These are phyloP conservation scores for Taxidea taxus DNA, from an alignment of 2,113 vertebrate genomes.

Conservation along the genomic window DNA sequence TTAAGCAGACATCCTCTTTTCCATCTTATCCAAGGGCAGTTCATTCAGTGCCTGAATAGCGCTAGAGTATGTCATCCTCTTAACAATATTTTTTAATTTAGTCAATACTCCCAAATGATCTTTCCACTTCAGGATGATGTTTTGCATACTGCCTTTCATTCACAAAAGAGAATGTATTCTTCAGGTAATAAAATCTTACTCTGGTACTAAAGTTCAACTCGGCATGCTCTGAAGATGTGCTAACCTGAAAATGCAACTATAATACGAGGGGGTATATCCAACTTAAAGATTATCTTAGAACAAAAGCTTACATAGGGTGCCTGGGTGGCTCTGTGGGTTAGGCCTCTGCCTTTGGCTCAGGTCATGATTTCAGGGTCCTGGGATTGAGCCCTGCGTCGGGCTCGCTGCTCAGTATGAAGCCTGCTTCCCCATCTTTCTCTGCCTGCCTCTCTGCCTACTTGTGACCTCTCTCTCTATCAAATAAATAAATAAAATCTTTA, in stretches of 20 bases:
- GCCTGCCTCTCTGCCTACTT: too few species aligned
- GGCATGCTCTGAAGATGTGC: conserved; percentile 10
- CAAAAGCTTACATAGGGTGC: neutral
- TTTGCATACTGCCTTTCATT: conserved; percentile 54
- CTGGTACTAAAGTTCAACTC: conserved; percentile 46
- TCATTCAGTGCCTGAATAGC: neutral
- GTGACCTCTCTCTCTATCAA: too few species aligned
- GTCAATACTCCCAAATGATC: conserved; percentile 47
- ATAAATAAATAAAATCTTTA: too few species aligned
- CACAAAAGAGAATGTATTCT: conserved; percentile 48
- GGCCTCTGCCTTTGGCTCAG: too few species aligned
- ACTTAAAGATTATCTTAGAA: neutral
- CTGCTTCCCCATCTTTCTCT: too few species aligned
- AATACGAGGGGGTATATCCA: neutral
- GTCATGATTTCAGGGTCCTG: too few species aligned
- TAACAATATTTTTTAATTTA: conserved; percentile 58
- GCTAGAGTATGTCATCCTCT: neutral
- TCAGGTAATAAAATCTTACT: conserved; percentile 55
- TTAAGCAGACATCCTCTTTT: conserved; percentile 25
- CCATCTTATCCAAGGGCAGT: neutral
- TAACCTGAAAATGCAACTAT: conserved; percentile 12
- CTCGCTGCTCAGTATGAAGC: too few species aligned
- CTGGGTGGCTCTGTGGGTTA: neutral
- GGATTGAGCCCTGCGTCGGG: too few species aligned
- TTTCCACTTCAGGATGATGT: conserved; percentile 42